Conservation (phyloP, 2,797 vertebrate species). For the Danio jaintianensis region DNA sequence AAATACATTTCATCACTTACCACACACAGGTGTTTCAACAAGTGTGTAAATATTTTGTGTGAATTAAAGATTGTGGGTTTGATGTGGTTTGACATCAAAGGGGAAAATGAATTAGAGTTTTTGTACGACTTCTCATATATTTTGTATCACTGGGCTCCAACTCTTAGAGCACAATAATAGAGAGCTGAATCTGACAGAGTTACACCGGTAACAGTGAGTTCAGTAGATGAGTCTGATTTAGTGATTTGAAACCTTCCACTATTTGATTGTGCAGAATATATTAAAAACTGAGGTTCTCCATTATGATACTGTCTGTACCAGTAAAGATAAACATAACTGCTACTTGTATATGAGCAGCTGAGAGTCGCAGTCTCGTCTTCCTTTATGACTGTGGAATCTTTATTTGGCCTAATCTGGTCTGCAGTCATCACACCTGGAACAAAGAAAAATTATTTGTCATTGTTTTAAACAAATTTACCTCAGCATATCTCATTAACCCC, state of each 20-base stretch:
- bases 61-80: neutral
- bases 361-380: constrained; percentile 5
- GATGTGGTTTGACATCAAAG: neutral
- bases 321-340: neutral
- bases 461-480: neutral
- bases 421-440: neutral
- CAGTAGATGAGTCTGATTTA: neutral
- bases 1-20: too few relatives aligned
- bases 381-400: neutral
- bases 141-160: constrained; percentile 32
- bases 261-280: neutral
- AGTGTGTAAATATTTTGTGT: too few relatives aligned
- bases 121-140: constrained; percentile 25
- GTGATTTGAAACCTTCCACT: neutral
- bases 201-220: constrained; percentile 29
- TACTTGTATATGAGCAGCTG: constrained; percentile 22
- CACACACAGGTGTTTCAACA: too few relatives aligned
- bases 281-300: constrained; percentile 16
- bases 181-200: constrained; percentile 55
- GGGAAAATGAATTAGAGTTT: constrained; percentile 19
- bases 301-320: constrained; percentile 51
- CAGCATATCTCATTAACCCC: neutral
- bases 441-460: too few relatives aligned
- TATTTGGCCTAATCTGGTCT: neutral
- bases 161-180: constrained; percentile 53